Percentiles rank a stretch among this genome's conserved stretches.
Evolutionary conservation across 2,113 vertebrate species (phyloP).

Genomic region (Cochlearius cochlearius): DNA sequence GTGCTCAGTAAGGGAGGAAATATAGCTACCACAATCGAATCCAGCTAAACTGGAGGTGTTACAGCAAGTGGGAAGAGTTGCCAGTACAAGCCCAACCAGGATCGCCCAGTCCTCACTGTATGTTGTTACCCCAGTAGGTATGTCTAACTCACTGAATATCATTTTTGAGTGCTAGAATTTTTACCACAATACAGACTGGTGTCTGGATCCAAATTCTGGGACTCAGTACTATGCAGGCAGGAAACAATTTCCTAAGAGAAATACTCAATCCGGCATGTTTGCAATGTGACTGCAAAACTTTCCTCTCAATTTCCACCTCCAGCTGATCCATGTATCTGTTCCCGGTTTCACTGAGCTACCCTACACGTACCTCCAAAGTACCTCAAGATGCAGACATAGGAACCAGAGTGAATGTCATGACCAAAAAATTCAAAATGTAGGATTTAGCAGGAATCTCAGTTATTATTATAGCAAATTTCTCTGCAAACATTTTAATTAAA

Average conservation of each 20-base stretch:
- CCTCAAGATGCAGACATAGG: not conserved
- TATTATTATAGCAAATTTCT: not conserved
- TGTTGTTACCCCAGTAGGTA: not conserved
- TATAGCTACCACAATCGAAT: not conserved
- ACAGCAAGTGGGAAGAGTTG: not conserved
- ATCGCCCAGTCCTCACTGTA: not conserved
- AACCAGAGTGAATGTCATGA: not conserved
- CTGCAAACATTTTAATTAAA: slow-evolving; percentile 37
- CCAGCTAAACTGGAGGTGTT: not conserved
- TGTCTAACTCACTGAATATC: not conserved
- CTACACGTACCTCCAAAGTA: not conserved
- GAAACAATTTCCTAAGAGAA: not conserved
- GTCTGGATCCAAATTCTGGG: not conserved
- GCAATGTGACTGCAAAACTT: not conserved
- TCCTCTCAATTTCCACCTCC: not conserved
- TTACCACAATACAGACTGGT: not conserved
- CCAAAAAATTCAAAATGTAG: not conserved
- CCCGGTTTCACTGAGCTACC: not conserved
- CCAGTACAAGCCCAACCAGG: not conserved
- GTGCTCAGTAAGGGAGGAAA: not conserved
- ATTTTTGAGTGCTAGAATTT: not conserved
- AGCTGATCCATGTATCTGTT: not conserved
- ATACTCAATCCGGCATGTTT: not conserved
- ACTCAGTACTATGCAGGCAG: not conserved
- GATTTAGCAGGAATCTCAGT: not conserved